A percentile compares a stretch with the other conserved stretches of the same genome.
phyloP scores from a whole-genome alignment of 2,888 invertebrate species.

The Euzophera pinguis region DNA sequence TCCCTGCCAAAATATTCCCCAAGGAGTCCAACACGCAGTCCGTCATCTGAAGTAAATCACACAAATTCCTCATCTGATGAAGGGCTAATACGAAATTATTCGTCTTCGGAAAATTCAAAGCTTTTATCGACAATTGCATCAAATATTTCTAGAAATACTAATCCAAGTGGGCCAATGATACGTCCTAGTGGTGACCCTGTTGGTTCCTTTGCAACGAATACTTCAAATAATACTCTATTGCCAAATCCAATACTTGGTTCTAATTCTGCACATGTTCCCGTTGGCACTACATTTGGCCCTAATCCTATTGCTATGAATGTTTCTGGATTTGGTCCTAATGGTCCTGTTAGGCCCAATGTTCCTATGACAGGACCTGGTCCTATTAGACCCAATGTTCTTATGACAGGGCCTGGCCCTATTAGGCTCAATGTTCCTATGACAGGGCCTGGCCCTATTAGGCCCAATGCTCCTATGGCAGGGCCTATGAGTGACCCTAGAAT shows the following conservation, averaged over 20 bases:
- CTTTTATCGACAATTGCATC: not conserved
- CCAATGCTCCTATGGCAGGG: not conserved
- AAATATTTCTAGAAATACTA: not conserved
- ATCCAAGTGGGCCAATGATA: not conserved
- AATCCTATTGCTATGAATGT: not conserved
- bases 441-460: not conserved
- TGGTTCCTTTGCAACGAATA: not conserved
- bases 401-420: not conserved
- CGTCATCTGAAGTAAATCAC: not conserved
- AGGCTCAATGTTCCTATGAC: not conserved
- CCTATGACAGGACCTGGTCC: constrained; percentile 3
- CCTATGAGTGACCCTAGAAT: not conserved
- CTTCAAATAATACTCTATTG: not conserved
- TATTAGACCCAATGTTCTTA: not conserved
- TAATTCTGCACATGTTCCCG: not conserved
- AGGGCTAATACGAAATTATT: not conserved
- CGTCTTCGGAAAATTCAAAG: too few relatives aligned
- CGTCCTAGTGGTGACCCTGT: not conserved
- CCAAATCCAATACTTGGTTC: not conserved
- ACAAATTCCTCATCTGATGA: not conserved
- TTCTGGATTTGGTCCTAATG: not conserved
- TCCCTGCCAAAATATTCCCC: not conserved
- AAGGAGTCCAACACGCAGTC: not conserved
- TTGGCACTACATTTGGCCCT: not conserved
- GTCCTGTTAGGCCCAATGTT: not conserved